These are phyloP conservation scores for Protonibea diacanthus DNA, from an alignment of 2,797 vertebrate species.

Conservation along the genomic window DNA sequence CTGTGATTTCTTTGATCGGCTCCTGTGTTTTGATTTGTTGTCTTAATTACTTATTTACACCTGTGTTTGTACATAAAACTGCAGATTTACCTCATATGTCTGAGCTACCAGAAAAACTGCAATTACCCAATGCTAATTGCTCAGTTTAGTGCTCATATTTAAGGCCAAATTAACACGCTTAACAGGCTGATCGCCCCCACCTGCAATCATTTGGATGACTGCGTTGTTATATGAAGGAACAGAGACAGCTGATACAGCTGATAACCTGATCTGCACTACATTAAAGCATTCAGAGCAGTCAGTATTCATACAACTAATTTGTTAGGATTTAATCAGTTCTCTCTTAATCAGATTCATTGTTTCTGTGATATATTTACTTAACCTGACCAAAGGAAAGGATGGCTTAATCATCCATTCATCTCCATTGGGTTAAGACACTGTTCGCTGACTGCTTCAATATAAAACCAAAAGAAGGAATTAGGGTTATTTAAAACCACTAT, in stretches of 20 bases:
- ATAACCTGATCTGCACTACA: background rate
- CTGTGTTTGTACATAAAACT: background rate
- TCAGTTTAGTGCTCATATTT: conserved; percentile 5
- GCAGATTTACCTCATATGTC: background rate
- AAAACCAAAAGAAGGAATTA: background rate
- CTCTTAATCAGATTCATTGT: background rate
- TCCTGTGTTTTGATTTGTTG: background rate
- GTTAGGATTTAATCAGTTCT: conserved; percentile 1
- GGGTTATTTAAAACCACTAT: background rate
- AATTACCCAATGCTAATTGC: background rate
- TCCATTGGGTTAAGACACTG: too few species aligned
- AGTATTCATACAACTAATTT: background rate
- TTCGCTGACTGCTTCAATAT: too few species aligned
- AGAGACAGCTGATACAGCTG: background rate
- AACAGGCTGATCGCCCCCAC: background rate
- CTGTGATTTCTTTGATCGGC: background rate
- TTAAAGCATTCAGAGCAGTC: background rate
- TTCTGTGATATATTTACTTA: background rate
- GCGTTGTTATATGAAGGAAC: background rate
- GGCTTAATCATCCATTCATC: background rate
- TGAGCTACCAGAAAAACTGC: background rate
- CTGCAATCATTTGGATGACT: background rate
- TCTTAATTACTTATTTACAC: background rate
- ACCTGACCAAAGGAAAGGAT: background rate
- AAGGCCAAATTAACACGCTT: background rate